Base-by-base conservation (phyloP, 1,140 invertebrate species). In the Delia radicum region DNA sequence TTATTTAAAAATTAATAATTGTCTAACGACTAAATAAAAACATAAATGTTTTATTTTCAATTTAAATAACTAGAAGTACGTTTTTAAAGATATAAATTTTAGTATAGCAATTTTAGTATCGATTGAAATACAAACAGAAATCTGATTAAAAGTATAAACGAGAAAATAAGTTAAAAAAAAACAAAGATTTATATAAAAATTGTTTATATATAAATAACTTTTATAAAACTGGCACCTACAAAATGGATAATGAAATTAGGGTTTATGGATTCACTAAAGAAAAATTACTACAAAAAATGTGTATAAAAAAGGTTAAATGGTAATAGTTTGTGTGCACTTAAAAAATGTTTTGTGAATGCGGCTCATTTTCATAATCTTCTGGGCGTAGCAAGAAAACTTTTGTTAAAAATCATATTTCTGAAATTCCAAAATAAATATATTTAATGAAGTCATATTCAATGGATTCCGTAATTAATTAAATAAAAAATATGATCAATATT, bases 11-110 rank as follows among this genome's bases (percentile, higher is more conserved):
- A 69, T n/a, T 75, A 81, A 83, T 82, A 83, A 83, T 83, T 83
- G 82, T 83, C 82, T 83, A 83, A 83, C 78, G 82, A 83, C 82
- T 83, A 83, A 83, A 81, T 77, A 80, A 69, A 62, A 48, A 48
- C 37, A 73, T 73, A 13, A 18, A 61, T 74, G 37, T 74, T 77
- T 79, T 81, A 78, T 27, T 55, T 77, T 81, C 82, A 82, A 83
- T 82, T 83, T 83, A 83, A 83, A 83, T 83, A 83, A 83, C 82
- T 83, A 83, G 82, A 83, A 83, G 83, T 82, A 83, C 82, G 37
- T 69, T 7, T 33, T 69, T 33, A 21, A 18, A n/a, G n/a, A n/a
- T n/a, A n/a, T n/a, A n/a, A n/a, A n/a, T n/a, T n/a, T n/a, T n/a
- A n/a, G n/a, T n/a, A n/a, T n/a, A n/a, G 29, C 15, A 29, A 15